These are phyloP conservation scores for Leucoraja erinaceus DNA, from an alignment of 2,113 vertebrate species.

Conservation along the genomic window DNA sequence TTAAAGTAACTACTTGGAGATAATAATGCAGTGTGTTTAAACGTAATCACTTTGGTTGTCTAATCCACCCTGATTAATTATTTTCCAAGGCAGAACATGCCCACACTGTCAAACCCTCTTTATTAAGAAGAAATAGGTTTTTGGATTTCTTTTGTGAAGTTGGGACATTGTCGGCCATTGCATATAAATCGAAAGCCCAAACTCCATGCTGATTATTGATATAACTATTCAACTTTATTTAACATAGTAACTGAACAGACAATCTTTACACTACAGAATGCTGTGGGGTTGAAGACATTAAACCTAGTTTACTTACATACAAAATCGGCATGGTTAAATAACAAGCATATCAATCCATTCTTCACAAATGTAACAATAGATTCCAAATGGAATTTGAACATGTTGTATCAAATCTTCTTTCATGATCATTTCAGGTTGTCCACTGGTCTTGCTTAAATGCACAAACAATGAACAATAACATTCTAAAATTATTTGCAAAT, in stretches of 20 bases:
- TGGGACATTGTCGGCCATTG: background rate
- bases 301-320: background rate
- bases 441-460: background rate
- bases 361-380: background rate
- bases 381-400: slow-evolving; percentile 13
- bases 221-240: background rate
- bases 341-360: background rate
- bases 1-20: background rate
- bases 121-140: background rate
- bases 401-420: background rate
- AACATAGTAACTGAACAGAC: background rate
- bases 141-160: background rate
- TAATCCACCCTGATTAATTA: no score
- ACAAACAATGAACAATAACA: background rate
- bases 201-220: background rate
- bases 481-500: background rate
- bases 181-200: background rate
- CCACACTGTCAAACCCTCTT: background rate
- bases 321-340: background rate
- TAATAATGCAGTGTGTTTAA: background rate
- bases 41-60: background rate
- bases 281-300: background rate
- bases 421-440: background rate
- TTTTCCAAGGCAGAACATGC: no score
- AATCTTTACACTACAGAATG: background rate